Evolutionary conservation across 2,113 vertebrate species (phyloP), one percentile per base, ranked within the genome.

Genomic region (Eupsittula cactorum): DNA sequence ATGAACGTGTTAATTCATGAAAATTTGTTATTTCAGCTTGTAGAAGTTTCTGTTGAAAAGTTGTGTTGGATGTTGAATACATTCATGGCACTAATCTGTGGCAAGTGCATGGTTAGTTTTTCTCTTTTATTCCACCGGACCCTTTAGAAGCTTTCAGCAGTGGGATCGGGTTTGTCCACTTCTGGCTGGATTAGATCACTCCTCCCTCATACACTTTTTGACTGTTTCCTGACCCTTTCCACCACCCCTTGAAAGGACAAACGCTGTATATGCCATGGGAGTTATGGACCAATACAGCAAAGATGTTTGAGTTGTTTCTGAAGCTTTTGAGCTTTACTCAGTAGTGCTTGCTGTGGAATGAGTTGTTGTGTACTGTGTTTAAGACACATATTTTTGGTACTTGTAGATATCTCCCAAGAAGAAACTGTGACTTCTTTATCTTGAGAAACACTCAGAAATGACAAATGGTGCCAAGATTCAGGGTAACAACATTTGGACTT

Each of bases 381-480:
- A 60, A 82, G 25, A 20, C 53, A 71, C 29, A 13, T 86, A 55
- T 65, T 93, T 94, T 88, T 68, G 70, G 29, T 85, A 37, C 47
- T 63, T 86, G 53, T 64, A 86, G 86, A 88, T 88, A 75, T 80
- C 25, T 81, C 49, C 13, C 49, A 63, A 59, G 79, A 86, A 96
- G 60, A 90, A 92, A 88, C 73, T 86, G 82, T 67, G 71, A 91
- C 71, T 67, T 23, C 35, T 88, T 73, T 87, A 78, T 86, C 55
- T 89, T 55, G 35, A 59, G 55, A 94, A 92, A 86, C 68, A 77
- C n/a, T 86, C 67, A 86, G 86, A 93, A 88, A 67, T 4, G 80
- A 27, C 14, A 88, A 7, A 82, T 65, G 25, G 77, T 81, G 46
- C 80, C 82, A 92, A 33, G 53, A 82, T 50, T 77, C 79, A 59